Conservation (phyloP, 2,113 vertebrate species). For the Brienomyrus brachyistius region DNA sequence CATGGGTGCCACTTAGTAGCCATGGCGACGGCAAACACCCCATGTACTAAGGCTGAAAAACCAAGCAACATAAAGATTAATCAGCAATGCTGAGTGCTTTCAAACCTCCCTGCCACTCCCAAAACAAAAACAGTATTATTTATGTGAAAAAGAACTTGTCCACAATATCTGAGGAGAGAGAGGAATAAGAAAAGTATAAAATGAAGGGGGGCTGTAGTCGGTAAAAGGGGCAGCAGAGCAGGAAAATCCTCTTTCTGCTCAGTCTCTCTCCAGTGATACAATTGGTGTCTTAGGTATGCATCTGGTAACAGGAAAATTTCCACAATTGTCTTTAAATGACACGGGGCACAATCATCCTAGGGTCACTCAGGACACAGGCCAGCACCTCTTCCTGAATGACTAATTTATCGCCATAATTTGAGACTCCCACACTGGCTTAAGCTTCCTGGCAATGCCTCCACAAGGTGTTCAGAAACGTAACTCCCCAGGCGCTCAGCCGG, state of each 20-base stretch:
- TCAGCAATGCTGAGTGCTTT: neutral
- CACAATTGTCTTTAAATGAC: neutral
- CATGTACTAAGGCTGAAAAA: neutral
- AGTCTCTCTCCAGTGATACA: neutral
- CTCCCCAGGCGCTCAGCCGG: neutral
- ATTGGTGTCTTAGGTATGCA: neutral
- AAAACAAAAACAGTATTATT: neutral
- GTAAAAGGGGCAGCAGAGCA: neutral
- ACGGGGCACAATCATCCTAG: neutral
- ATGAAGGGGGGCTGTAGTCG: neutral
- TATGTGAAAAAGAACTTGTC: neutral
- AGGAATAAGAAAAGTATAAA: neutral
- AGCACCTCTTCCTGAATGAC: neutral
- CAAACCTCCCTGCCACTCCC: neutral
- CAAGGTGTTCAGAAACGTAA: neutral
- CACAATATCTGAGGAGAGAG: neutral
- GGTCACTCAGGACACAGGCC: neutral
- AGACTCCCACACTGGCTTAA: neutral
- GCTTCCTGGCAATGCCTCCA: neutral
- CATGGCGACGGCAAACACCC: neutral
- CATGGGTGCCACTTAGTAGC: neutral
- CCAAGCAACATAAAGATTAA: neutral
- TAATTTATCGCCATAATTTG: neutral
- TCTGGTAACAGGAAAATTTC: neutral
- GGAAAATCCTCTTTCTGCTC: neutral